Conservation (phyloP, 1,140 invertebrate species). For the Drosophila kohkoa region DNA sequence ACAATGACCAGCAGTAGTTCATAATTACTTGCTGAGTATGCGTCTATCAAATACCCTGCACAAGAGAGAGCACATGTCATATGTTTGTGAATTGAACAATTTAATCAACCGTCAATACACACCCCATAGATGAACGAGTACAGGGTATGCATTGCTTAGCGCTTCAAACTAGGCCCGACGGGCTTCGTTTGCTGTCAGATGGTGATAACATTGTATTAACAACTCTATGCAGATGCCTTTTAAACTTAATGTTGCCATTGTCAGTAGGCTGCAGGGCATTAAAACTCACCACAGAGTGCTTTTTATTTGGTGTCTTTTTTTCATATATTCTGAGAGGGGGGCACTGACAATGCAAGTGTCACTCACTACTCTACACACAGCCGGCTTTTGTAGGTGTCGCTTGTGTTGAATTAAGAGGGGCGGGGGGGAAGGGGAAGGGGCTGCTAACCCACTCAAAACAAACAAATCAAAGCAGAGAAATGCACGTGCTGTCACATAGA, state of each 20-base stretch:
- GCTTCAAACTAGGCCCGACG: conserved; percentile 6
- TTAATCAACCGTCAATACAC: no score
- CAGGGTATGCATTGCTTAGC: background rate
- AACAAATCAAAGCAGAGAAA: conserved; percentile 47
- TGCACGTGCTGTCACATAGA: conserved; percentile 48
- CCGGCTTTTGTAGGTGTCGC: conserved; percentile 39
- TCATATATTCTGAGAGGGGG: background rate
- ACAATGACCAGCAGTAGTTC: background rate
- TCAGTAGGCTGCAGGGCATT: conserved; percentile 28
- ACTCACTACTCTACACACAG: conserved; percentile 3
- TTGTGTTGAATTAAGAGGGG: background rate
- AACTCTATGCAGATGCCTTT: conserved; percentile 25
- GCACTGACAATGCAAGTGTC: conserved; percentile 31
- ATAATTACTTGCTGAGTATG: background rate
- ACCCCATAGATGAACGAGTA: background rate
- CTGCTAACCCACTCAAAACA: conserved; percentile 55
- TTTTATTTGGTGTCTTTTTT: conserved; percentile 1
- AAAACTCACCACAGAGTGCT: conserved; percentile 35
- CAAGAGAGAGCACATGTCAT: background rate
- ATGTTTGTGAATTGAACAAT: background rate
- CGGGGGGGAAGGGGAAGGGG: background rate
- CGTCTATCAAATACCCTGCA: background rate
- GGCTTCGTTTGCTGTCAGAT: conserved; percentile 8
- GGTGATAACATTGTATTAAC: conserved; percentile 36
- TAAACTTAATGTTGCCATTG: conserved; percentile 26